A percentile compares a stretch with the other conserved stretches of the same genome.
Conservation (phyloP, 2,888 invertebrate genomes). For the Nebria salina region DNA sequence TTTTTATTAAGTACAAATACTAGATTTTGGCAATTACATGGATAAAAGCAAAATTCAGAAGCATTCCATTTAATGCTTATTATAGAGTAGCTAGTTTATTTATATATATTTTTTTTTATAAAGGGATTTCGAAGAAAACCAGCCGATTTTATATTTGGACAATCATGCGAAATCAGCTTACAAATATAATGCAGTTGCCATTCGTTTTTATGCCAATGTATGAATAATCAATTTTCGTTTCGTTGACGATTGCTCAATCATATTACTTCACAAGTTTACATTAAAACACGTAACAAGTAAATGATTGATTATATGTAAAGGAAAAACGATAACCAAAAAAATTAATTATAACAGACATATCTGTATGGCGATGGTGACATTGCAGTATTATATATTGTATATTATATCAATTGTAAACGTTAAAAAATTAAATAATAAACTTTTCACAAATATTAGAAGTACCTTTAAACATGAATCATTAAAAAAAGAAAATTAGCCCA, state of each 20-base stretch:
- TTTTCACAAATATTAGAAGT: conserved; percentile 26
- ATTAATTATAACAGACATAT: conserved; percentile 5
- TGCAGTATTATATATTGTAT: conserved; percentile 21
- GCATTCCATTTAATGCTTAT: conserved; percentile 17
- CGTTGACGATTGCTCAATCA: background rate
- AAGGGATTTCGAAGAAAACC: background rate
- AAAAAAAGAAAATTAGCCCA: conserved; percentile 43
- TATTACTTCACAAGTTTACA: background rate
- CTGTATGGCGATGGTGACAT: conserved; percentile 9
- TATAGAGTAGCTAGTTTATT: background rate
- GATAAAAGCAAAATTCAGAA: conserved; percentile 31
- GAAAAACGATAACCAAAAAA: background rate
- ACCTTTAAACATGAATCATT: conserved; percentile 37
- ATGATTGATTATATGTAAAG: background rate
- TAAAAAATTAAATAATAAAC: conserved; percentile 37
- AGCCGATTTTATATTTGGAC: background rate
- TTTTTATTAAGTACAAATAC: conserved; percentile 41
- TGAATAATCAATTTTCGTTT: background rate
- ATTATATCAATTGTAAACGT: conserved; percentile 40
- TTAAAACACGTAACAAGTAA: conserved; percentile 18
- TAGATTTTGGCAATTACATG: conserved; percentile 47
- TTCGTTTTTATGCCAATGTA: background rate
- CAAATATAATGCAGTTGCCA: conserved; percentile 1
- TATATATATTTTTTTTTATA: background rate
- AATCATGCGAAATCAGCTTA: conserved; percentile 1